phyloP scores from a whole-genome alignment of 2,113 vertebrate genomes.

The Galemys pyrenaicus region DNA sequence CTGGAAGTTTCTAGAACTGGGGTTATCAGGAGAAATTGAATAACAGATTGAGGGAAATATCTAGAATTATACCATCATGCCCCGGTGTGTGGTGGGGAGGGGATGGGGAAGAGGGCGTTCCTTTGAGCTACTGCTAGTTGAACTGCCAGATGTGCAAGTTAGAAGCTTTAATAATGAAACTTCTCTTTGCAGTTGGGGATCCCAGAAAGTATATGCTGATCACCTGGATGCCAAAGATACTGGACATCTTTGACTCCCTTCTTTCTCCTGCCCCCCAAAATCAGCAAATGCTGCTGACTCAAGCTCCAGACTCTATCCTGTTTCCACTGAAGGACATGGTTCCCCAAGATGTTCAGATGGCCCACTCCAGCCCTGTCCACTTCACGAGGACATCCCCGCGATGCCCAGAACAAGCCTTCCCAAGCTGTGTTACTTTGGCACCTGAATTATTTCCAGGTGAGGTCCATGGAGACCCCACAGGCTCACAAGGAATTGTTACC shows the following conservation, averaged over 20 bases:
- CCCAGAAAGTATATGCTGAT: accelerated
- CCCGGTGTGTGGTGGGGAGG: neutral
- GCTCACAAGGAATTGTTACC: too few species aligned
- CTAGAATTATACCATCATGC: neutral
- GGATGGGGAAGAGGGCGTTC: too few species aligned
- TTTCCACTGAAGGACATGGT: too few species aligned
- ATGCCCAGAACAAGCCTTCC: too few species aligned
- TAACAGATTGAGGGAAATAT: neutral
- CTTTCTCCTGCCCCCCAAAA: neutral
- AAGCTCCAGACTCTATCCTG: neutral
- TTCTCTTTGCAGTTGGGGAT: neutral
- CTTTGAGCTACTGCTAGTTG: too few species aligned
- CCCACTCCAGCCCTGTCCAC: too few species aligned
- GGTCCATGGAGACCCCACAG: too few species aligned
- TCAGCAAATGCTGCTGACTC: too few species aligned
- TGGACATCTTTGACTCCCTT: neutral
- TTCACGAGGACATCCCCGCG: too few species aligned
- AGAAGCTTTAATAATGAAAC: neutral
- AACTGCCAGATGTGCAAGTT: neutral
- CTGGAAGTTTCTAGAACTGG: neutral
- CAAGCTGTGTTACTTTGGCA: too few species aligned
- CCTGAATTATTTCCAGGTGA: too few species aligned
- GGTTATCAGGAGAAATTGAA: neutral
- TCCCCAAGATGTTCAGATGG: too few species aligned
- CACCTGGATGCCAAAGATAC: neutral